These are phyloP conservation scores for Cephus cinctus DNA, from an alignment of 1,140 invertebrate species.

Conservation along the genomic window DNA sequence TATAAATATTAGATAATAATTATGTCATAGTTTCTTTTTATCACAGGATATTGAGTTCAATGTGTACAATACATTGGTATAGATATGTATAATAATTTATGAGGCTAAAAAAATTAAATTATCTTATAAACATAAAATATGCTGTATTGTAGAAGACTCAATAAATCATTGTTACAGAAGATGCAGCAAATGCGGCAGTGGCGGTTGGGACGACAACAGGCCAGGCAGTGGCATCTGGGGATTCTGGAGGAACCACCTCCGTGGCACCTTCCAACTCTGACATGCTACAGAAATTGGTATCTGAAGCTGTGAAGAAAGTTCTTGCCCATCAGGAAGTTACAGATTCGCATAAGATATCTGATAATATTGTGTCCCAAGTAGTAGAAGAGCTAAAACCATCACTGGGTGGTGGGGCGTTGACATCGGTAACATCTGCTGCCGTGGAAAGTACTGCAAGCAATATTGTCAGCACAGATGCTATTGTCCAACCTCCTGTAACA, in stretches of 20 bases:
- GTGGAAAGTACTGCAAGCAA: conserved; percentile 1
- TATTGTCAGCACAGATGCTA: conserved; percentile 23
- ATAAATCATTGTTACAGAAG: conserved; percentile 18
- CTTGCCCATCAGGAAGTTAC: conserved; percentile 46
- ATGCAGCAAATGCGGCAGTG: conserved; percentile 21
- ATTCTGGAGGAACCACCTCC: conserved; percentile 14
- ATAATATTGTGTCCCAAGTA: conserved; percentile 51
- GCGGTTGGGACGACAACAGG: conserved; percentile 13
- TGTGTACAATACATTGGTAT: too few relatives aligned
- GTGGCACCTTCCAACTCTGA: conserved; percentile 26
- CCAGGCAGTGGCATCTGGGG: conserved; percentile 17
- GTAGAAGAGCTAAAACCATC: conserved; percentile 49
- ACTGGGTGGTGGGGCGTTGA: conserved; percentile 17
- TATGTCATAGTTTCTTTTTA: too few relatives aligned
- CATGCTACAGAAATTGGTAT: conserved; percentile 51
- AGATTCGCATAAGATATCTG: conserved; percentile 40
- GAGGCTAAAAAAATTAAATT: too few relatives aligned
- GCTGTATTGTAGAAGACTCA: neutral
- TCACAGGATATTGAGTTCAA: too few relatives aligned
- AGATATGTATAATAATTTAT: too few relatives aligned
- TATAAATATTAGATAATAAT: too few relatives aligned
- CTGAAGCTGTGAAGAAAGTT: conserved; percentile 56
- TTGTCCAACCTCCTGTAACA: conserved; percentile 22
- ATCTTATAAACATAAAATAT: too few relatives aligned
- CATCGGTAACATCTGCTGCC: conserved; percentile 22